Evolutionary conservation across 2,888 invertebrate genomes (phyloP), one percentile per base, ranked within the genome.

Genomic region (Calephelis perditalis): DNA sequence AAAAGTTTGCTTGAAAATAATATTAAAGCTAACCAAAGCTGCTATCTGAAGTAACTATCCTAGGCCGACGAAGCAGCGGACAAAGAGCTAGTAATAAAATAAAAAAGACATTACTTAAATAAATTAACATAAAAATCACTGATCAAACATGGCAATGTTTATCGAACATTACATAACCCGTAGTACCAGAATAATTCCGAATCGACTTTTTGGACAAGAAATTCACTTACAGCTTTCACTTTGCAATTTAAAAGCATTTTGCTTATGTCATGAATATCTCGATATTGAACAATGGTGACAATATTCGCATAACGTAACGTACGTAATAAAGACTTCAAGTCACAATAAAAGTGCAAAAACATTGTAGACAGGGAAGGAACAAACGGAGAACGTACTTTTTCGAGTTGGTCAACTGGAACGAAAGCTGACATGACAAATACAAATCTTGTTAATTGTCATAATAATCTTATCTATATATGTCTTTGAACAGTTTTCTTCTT

Each of bases 201-300:
- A 52, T 52, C 49, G 15, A 26, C 49, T 26, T 52, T 52, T 52
- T 52, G 49, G 49, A 52, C 49, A 52, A 26, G 49, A 52, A 52
- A 26, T 52, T 52, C 35, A 52, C 49, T 52, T 35, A 6, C 26
- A 26, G 26, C 49, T 52, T 52, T 52, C 49, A 35, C 49, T 52
- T 52, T 8, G 26, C 47, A 47, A 47, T 47, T 47, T 47, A 47
- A 52, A 52, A 52, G 49, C 49, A 52, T 26, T 52, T 52, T 52
- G 49, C 49, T 52, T 52, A 52, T 52, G 49, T 49, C 49, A 49
- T 6, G 49, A 26, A 49, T 49, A 49, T 49, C 49, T 26, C 49
- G 35, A 49, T 49, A 49, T 49, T 26, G 49, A 49, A 49, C 49
- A 49, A 49, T 52, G 49, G 35, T 8, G 49, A 52, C 35, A 52